Evolutionary conservation across 2,888 invertebrate species (phyloP).

Genomic region (Neria commutata): DNA sequence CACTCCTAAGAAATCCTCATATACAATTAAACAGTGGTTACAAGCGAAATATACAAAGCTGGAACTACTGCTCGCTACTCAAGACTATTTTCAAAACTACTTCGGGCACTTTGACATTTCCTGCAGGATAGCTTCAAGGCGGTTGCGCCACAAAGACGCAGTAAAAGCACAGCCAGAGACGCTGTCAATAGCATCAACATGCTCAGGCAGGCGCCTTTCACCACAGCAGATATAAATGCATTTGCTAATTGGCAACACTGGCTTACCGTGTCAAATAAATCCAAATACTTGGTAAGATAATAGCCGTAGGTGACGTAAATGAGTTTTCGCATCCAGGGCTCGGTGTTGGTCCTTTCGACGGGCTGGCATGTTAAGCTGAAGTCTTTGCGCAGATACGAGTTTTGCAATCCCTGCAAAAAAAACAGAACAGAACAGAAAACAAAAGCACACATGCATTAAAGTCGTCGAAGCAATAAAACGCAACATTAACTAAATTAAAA

Average conservation of each 20-base stretch:
- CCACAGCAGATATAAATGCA: not conserved
- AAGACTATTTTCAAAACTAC: too few species aligned
- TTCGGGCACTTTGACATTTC: too few species aligned
- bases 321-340: slow-evolving; percentile 60
- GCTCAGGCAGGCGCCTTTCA: not conserved
- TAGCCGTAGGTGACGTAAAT: slow-evolving; percentile 67
- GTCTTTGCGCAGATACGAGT: slow-evolving; percentile 43
- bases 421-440: slow-evolving; percentile 5
- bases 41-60: too few species aligned
- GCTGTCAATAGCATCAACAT: not conserved
- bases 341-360: slow-evolving; percentile 42
- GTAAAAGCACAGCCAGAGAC: not conserved
- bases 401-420: slow-evolving; percentile 3
- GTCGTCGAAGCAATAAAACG: slow-evolving; percentile 27
- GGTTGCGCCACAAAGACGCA: too few species aligned
- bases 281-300: slow-evolving; percentile 72
- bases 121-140: too few species aligned
- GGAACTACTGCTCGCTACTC: too few species aligned
- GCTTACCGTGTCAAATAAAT: slow-evolving; percentile 72
- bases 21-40: too few species aligned
- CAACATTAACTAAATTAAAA: not conserved
- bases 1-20: too few species aligned
- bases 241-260: not conserved
- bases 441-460: slow-evolving; percentile 14
- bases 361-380: slow-evolving; percentile 53